phyloP scores from a whole-genome alignment of 2,797 vertebrate genomes.

The Hyperoplus immaculatus region DNA sequence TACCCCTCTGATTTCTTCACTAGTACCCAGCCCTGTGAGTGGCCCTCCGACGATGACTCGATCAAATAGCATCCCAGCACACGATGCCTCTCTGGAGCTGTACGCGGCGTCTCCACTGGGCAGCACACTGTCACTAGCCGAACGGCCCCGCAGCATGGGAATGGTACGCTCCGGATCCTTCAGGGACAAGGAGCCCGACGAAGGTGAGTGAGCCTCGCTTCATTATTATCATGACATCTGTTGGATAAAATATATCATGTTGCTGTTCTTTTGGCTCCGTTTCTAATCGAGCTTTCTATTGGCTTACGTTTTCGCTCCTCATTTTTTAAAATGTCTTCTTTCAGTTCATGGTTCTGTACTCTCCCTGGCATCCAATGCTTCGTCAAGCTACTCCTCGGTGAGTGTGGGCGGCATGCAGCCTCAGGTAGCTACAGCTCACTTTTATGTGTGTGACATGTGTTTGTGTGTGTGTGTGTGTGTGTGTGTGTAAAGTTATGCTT shows the following conservation, averaged over 20 bases:
- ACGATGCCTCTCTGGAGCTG: constrained; percentile 93
- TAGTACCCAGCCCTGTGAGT: constrained; percentile 85
- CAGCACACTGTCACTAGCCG: constrained; percentile 94
- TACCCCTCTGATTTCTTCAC: constrained; percentile 62
- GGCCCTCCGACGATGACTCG: constrained; percentile 93
- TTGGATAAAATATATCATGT: neutral
- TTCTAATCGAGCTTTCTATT: constrained; percentile 11
- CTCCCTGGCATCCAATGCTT: constrained; percentile 96
- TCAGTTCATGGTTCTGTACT: constrained; percentile 96
- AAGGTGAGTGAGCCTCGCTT: constrained; percentile 85
- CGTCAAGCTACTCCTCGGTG: constrained; percentile 96
- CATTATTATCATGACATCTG: neutral
- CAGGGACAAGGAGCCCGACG: constrained; percentile 91
- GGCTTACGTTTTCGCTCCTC: constrained; percentile 53
- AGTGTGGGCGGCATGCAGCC: constrained; percentile 80
- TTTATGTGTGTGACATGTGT: neutral
- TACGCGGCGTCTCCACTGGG: constrained; percentile 92
- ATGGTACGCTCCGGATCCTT: constrained; percentile 96
- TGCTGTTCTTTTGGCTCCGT: neutral
- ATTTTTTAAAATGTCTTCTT: constrained; percentile 42
- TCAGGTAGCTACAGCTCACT: constrained; percentile 68
- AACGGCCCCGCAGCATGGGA: constrained; percentile 95
- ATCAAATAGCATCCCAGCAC: constrained; percentile 98
- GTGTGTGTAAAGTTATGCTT: constrained; percentile 25
- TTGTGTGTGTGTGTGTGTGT: constrained; percentile 30